Percentiles rank a stretch among this genome's conserved stretches.
Evolutionary conservation across 2,888 invertebrate species (phyloP).

Genomic region (Acronicta alni): DNA sequence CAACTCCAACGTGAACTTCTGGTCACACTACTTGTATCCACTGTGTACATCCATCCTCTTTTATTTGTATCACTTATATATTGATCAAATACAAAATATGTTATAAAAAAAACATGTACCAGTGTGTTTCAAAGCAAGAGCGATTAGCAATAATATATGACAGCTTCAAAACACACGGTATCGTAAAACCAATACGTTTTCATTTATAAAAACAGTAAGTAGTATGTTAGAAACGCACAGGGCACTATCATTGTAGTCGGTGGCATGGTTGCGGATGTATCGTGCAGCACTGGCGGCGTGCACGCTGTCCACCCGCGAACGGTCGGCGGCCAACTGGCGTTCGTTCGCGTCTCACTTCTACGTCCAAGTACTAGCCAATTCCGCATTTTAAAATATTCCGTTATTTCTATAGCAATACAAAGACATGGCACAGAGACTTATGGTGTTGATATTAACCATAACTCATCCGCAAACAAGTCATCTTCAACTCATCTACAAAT

Average conservation of each 20-base stretch:
- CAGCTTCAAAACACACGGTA: slow-evolving; percentile 25
- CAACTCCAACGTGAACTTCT: slow-evolving; percentile 65
- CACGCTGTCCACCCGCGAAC: slow-evolving; percentile 83
- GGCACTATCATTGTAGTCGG: slow-evolving; percentile 88
- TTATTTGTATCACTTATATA: slow-evolving; percentile 64
- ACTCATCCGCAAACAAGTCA: slow-evolving; percentile 58
- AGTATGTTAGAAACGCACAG: slow-evolving; percentile 78
- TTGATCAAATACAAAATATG: slow-evolving; percentile 61
- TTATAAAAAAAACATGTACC: slow-evolving; percentile 43
- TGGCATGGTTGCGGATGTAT: slow-evolving; percentile 82
- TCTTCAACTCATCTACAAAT: slow-evolving; percentile 47
- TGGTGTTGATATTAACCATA: slow-evolving; percentile 61
- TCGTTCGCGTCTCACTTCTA: slow-evolving; percentile 73
- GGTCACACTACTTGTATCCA: slow-evolving; percentile 66
- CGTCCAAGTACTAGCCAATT: slow-evolving; percentile 82
- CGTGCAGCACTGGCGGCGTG: slow-evolving; percentile 71
- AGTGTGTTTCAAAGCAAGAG: slow-evolving; percentile 30
- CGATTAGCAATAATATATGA: slow-evolving; percentile 18
- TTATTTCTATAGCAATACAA: slow-evolving; percentile 78
- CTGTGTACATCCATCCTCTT: slow-evolving; percentile 52
- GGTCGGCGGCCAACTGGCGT: slow-evolving; percentile 86
- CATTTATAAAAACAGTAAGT: slow-evolving; percentile 49
- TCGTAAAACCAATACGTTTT: slow-evolving; percentile 43
- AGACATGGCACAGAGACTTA: slow-evolving; percentile 65
- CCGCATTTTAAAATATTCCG: slow-evolving; percentile 87